phyloP scores from a whole-genome alignment of 2,888 invertebrate species.

The Tetranychus piercei region DNA sequence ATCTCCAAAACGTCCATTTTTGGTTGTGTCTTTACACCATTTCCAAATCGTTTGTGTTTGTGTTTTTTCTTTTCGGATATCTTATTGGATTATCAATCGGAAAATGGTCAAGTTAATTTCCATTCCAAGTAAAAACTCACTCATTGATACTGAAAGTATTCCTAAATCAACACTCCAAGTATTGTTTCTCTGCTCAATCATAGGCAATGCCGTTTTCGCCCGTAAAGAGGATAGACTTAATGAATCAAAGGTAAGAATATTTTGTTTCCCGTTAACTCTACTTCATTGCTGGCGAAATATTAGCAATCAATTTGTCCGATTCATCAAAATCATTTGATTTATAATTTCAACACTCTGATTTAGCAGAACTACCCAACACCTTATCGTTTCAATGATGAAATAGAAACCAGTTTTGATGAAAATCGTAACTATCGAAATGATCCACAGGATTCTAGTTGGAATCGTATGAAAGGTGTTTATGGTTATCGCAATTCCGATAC shows the following conservation, averaged over 20 bases:
- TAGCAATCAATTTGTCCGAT: background rate
- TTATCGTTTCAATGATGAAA: background rate
- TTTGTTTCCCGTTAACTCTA: background rate
- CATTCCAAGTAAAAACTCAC: background rate
- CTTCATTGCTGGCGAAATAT: background rate
- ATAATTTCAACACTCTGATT: background rate
- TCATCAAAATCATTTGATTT: background rate
- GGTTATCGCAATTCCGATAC: constrained; percentile 1
- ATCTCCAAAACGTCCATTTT: no score
- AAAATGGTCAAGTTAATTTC: background rate
- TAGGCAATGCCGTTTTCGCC: background rate
- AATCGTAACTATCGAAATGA: background rate
- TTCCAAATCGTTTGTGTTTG: no score
- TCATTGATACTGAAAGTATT: background rate
- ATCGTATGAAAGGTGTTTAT: constrained; percentile 1
- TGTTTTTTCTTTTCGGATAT: no score
- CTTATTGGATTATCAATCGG: no score
- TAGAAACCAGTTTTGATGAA: background rate
- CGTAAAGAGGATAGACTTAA: background rate
- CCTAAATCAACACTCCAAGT: background rate
- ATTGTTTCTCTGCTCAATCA: background rate
- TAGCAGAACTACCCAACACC: background rate
- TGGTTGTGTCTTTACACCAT: no score
- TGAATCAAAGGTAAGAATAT: background rate
- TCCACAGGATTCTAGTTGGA: background rate